Evolutionary conservation across 2,113 vertebrate genomes (phyloP).

Genomic region (Catagonus wagneri): DNA sequence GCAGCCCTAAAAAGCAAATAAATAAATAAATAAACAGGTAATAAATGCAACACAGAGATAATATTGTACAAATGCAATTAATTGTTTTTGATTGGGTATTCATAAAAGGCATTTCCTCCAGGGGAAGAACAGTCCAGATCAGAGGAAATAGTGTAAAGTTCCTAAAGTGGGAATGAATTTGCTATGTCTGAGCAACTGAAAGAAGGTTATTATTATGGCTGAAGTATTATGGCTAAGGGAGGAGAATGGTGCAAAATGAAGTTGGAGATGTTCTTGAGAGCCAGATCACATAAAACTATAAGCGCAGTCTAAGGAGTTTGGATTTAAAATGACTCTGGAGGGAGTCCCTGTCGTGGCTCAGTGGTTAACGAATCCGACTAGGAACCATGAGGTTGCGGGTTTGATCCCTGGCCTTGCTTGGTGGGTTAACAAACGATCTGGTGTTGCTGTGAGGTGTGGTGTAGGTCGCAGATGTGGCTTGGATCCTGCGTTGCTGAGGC

Average conservation of each 20-base stretch:
- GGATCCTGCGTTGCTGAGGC: too few relatives aligned
- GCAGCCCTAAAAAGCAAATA: too few relatives aligned
- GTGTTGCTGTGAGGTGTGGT: too few relatives aligned
- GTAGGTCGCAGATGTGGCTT: too few relatives aligned
- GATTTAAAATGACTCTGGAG: slow-evolving; percentile 25
- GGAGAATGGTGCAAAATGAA: not conserved
- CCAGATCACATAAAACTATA: not conserved
- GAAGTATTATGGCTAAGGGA: not conserved
- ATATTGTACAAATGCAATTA: not conserved
- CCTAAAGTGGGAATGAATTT: not conserved
- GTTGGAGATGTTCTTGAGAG: not conserved
- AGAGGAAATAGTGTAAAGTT: slow-evolving; percentile 8
- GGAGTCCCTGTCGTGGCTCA: too few relatives aligned
- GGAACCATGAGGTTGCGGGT: too few relatives aligned
- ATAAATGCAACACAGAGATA: not conserved
- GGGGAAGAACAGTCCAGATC: not conserved
- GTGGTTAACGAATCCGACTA: too few relatives aligned
- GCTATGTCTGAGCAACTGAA: not conserved
- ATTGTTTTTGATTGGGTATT: not conserved
- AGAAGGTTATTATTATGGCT: not conserved
- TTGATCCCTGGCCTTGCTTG: too few relatives aligned
- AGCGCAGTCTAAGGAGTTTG: not conserved
- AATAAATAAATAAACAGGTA: not conserved
- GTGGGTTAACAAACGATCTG: too few relatives aligned
- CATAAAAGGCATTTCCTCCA: not conserved